Conservation (phyloP, 2,888 invertebrate genomes). For the Idaea dimidiata region DNA sequence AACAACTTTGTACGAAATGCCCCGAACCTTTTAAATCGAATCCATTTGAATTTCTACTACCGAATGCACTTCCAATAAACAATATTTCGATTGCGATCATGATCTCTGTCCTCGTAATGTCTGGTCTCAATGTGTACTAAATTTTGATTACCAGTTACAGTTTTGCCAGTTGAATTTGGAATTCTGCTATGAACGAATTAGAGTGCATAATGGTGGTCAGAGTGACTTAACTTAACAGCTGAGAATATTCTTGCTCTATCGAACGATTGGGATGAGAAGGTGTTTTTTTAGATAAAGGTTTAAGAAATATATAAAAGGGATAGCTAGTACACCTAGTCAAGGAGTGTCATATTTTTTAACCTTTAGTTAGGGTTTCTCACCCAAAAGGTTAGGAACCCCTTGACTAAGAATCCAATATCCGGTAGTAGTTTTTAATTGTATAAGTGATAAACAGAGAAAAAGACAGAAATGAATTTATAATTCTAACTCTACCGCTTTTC, state of each 20-base stretch:
- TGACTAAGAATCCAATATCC: no score
- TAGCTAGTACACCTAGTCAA: no score
- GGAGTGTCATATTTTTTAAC: no score
- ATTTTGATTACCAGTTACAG: constrained; percentile 21
- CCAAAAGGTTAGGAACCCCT: no score
- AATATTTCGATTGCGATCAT: constrained; percentile 12
- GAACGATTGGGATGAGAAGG: neutral
- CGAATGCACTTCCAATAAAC: neutral
- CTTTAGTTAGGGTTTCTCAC: no score
- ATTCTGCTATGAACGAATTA: neutral
- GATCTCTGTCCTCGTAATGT: constrained; percentile 13
- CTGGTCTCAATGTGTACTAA: constrained; percentile 18
- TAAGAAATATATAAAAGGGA: neutral
- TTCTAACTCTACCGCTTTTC: no score
- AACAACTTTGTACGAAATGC: neutral
- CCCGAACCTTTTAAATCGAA: neutral
- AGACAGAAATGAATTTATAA: no score
- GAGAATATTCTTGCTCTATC: neutral
- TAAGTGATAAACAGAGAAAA: no score
- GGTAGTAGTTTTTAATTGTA: no score
- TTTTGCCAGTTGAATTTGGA: neutral
- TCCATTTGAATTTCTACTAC: neutral
- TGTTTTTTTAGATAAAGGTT: neutral
- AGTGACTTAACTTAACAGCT: neutral
- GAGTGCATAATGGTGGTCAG: neutral